Evolutionary conservation across 2,797 vertebrate species (phyloP), one percentile per base, ranked within the genome.

Genomic region (Podarcis siculus): DNA sequence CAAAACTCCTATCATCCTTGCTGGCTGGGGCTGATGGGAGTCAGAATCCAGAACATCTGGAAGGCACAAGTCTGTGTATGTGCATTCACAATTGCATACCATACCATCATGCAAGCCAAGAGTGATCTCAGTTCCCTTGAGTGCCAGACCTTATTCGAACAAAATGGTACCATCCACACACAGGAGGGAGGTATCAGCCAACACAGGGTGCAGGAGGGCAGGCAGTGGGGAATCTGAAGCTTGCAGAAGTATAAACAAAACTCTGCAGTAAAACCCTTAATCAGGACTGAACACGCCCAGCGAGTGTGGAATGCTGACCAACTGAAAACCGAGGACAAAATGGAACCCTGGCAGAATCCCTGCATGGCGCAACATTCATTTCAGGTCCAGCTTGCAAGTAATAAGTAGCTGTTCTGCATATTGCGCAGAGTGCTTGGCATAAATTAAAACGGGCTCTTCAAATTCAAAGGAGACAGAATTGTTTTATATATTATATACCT

Each of bases 401-500:
- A 27, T 39, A 75, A 12, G 21, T 27, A 32, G 17, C 30, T 35
- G 45, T 73, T 73, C 45, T 35, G 23, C 4, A 25, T 77, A 55
- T 32, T 77, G 64, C 42, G 5, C 30, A 86, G n/a, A 32, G 78
- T 17, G 35, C 15, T 8, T n/a, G 25, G 42, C 10, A 81, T 55
- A 71, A 30, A 17, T 37, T 30, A 23, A 35, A 30, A 32, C 35
- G 30, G 23, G 6, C 4, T 49, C 39, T 12, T 80, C 71, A 80
- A 73, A 49, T 6, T 15, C 19, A 19, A 5, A 1, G 91, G 75
- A 82, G 12, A 0, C 0, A 72, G 8, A 19, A 10, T 32, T 6
- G 9, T 17, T 27, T 73, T 61, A 84, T 45, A 73, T 77, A 90
- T 89, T 49, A 86, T 82, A 1, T 98, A 99, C 98, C 97, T 98